A percentile compares a stretch with the other conserved stretches of the same genome.
Conservation (phyloP, 2,113 vertebrate species). For the Pithys albifrons region DNA sequence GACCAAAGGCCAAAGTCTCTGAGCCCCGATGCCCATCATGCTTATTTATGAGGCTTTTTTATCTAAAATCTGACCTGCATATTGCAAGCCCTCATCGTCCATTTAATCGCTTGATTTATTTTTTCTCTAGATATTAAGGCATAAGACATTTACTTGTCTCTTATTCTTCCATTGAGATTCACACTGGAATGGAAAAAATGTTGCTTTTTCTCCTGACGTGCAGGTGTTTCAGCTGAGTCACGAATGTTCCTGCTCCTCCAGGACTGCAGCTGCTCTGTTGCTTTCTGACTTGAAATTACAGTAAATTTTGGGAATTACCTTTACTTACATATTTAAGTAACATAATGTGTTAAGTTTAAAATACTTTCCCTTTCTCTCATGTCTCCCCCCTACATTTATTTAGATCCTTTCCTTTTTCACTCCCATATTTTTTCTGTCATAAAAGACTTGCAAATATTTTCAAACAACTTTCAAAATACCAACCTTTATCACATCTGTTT, state of each 20-base stretch:
- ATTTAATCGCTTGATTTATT: neutral
- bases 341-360: neutral
- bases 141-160: neutral
- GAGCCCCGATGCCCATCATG: neutral
- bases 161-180: neutral
- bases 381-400: neutral
- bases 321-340: neutral
- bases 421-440: neutral
- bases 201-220: neutral
- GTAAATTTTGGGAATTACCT: neutral
- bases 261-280: neutral
- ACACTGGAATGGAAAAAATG: neutral
- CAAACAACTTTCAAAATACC: neutral
- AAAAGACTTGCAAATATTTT: neutral
- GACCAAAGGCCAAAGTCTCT: neutral
- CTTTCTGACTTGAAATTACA: neutral
- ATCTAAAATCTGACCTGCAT: neutral
- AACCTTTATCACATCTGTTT: neutral
- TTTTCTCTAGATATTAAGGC: neutral
- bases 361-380: neutral
- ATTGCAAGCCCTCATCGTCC: neutral
- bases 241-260: neutral
- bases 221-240: conserved; percentile 4
- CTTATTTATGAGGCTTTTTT: neutral
- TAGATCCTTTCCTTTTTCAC: neutral